phyloP scores from a whole-genome alignment of 1,140 invertebrate species.

The Drosophila murphyi region DNA sequence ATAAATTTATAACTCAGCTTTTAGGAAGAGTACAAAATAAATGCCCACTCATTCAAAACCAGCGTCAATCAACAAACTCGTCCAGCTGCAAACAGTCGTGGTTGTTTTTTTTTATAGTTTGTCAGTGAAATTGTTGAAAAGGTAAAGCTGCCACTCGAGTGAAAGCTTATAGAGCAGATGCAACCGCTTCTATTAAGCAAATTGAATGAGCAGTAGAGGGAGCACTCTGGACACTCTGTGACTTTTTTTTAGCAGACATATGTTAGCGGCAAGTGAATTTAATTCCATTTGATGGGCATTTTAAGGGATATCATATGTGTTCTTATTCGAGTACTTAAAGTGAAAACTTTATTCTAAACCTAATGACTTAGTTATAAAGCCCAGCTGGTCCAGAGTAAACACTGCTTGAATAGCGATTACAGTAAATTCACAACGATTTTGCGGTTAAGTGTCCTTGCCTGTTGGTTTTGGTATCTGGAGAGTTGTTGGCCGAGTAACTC shows the following conservation, averaged over 20 bases:
- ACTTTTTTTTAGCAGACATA: conserved; percentile 21
- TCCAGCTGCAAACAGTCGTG: neutral
- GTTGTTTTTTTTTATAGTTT: conserved; percentile 14
- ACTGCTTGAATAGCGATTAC: conserved; percentile 19
- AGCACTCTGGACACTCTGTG: conserved; percentile 9
- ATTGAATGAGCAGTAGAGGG: conserved; percentile 30
- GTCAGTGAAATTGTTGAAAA: conserved; percentile 18
- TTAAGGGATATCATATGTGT: neutral
- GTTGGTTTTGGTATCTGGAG: conserved; percentile 22
- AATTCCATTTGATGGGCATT: conserved; percentile 28
- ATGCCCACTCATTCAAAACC: neutral
- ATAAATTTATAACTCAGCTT: too few species aligned
- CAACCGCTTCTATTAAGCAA: conserved; percentile 33
- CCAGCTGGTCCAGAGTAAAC: conserved; percentile 23
- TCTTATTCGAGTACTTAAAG: neutral
- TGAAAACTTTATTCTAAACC: neutral
- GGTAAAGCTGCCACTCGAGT: conserved; percentile 15
- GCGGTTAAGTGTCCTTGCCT: conserved; percentile 58
- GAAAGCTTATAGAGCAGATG: conserved; percentile 18
- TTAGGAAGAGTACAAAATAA: too few species aligned
- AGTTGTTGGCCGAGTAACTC: conserved; percentile 18
- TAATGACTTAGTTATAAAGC: conserved; percentile 53
- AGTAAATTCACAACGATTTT: conserved; percentile 42
- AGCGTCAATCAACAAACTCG: neutral
- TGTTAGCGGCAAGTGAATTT: conserved; percentile 21